Percentiles rank a stretch among this genome's conserved stretches.
phyloP scores from a whole-genome alignment of 2,888 invertebrate genomes.

The Latrodectus elegans region DNA sequence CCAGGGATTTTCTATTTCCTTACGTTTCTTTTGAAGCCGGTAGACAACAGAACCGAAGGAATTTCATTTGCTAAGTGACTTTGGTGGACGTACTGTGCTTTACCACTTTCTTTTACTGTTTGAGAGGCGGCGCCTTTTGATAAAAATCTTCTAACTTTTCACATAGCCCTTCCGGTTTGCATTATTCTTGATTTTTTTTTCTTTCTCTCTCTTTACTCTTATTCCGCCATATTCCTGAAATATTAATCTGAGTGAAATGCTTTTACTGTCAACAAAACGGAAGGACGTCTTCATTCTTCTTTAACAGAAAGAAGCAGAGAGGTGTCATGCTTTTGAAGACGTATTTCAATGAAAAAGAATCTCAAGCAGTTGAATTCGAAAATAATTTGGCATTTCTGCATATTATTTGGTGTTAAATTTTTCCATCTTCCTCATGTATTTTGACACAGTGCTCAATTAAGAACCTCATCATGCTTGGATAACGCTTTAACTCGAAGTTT shows the following conservation, averaged over 20 bases:
- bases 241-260: constrained; percentile 45
- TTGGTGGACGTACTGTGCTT: not conserved
- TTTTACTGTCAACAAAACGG: not conserved
- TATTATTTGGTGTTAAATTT: not conserved
- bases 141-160: constrained; percentile 7
- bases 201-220: not conserved
- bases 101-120: constrained; percentile 1
- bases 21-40: not conserved
- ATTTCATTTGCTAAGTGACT: constrained; percentile 63
- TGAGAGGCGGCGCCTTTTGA: constrained; percentile 2
- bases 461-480: too few relatives aligned
- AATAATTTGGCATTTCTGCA: not conserved
- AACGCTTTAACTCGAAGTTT: too few relatives aligned
- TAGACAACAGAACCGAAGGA: constrained; percentile 7
- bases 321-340: not conserved
- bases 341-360: not conserved
- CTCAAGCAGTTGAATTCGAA: not conserved
- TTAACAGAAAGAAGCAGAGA: not conserved
- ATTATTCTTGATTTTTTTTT: not conserved
- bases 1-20: not conserved
- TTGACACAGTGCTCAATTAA: too few relatives aligned
- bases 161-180: not conserved
- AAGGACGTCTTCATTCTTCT: not conserved
- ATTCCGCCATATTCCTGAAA: constrained; percentile 14
- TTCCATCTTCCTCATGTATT: too few relatives aligned